These are phyloP conservation scores for Epinotia demarniana DNA, from an alignment of 2,888 invertebrate genomes.

Conservation along the genomic window DNA sequence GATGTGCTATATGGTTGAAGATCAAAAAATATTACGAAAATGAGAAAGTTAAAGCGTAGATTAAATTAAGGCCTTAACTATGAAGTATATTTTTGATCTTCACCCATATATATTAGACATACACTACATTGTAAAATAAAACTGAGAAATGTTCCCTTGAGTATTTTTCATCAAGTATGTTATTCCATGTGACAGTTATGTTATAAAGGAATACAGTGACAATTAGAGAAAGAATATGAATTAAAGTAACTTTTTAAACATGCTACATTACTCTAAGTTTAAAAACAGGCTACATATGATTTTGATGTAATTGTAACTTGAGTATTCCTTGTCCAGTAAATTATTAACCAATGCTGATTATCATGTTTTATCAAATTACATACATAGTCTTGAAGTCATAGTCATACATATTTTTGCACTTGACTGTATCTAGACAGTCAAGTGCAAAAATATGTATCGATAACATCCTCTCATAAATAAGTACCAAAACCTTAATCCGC, in stretches of 20 bases:
- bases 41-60: too few relatives aligned
- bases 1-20: neutral
- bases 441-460: too few relatives aligned
- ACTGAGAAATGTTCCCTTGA: neutral
- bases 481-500: too few relatives aligned
- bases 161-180: neutral
- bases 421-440: too few relatives aligned
- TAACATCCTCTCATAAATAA: too few relatives aligned
- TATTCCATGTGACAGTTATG: neutral
- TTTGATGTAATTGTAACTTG: neutral
- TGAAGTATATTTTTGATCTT: too few relatives aligned
- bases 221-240: neutral
- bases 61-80: too few relatives aligned
- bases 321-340: neutral
- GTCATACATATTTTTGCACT: too few relatives aligned
- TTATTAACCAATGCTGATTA: neutral
- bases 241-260: neutral
- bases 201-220: neutral
- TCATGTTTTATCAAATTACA: neutral
- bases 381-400: too few relatives aligned
- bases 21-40: too few relatives aligned
- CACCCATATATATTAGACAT: too few relatives aligned
- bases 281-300: neutral
- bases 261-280: neutral
- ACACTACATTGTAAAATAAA: neutral